A percentile compares a stretch with the other conserved stretches of the same genome.
Evolutionary conservation across 2,888 invertebrate species (phyloP).

Genomic region (Calliphora vomitoria): DNA sequence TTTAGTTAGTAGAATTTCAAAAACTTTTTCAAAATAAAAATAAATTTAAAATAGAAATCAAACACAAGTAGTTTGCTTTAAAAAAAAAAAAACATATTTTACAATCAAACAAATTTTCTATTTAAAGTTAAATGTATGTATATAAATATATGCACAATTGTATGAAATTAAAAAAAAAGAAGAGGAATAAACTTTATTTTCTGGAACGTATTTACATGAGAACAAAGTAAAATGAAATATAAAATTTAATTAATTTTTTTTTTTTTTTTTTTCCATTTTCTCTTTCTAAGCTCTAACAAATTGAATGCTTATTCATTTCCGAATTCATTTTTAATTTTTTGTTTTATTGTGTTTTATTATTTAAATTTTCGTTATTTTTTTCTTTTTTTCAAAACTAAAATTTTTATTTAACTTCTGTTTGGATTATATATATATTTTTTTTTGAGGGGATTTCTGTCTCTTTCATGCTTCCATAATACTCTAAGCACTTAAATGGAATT

Average conservation of each 20-base stretch:
- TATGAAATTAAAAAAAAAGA: constrained; percentile 15
- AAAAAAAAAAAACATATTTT: not conserved
- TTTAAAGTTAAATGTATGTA: not conserved
- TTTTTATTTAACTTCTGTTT: constrained; percentile 14
- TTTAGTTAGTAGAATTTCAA: too few species aligned
- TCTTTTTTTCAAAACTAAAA: not conserved
- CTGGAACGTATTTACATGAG: constrained; percentile 6
- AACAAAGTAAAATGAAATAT: constrained; percentile 1
- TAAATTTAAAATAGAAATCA: too few species aligned
- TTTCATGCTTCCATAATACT: not conserved
- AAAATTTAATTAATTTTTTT: constrained; percentile 25
- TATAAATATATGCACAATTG: not conserved
- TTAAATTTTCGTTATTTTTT: not conserved
- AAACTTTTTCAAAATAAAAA: too few species aligned
- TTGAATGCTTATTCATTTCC: constrained; percentile 25
- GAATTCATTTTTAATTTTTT: constrained; percentile 18
- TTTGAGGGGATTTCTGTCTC: not conserved
- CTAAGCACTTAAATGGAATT: constrained; percentile 18
- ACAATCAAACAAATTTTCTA: constrained; percentile 11
- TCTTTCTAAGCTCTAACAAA: not conserved
- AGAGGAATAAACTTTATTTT: constrained; percentile 3
- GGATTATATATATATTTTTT: not conserved
- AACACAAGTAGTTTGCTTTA: too few species aligned
- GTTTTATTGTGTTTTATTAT: not conserved
- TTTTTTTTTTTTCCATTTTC: not conserved